Evolutionary conservation across 2,888 invertebrate genomes (phyloP).

Genomic region (Camptogramma bilineatum): DNA sequence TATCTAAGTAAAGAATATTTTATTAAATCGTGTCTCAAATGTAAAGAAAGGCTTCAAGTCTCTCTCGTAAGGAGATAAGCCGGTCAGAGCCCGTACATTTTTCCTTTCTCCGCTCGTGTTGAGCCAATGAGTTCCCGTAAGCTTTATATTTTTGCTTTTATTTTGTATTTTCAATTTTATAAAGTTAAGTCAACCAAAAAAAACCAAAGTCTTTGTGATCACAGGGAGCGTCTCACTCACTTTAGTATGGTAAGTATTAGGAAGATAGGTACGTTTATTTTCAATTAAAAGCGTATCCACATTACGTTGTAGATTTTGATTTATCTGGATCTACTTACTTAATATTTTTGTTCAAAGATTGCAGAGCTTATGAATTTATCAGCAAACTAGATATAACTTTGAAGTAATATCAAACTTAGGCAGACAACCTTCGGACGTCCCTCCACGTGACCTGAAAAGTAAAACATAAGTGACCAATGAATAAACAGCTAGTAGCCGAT

Average conservation of each 20-base stretch:
- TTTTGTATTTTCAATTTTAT: constrained; percentile 5
- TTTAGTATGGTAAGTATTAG: no score
- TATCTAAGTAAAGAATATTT: neutral
- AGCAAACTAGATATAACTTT: constrained; percentile 16
- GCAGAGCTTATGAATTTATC: constrained; percentile 16
- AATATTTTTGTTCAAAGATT: constrained; percentile 15
- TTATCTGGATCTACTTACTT: neutral
- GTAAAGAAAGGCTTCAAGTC: constrained; percentile 49
- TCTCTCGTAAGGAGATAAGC: constrained; percentile 60
- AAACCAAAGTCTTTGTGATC: neutral
- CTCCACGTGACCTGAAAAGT: constrained; percentile 57
- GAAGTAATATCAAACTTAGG: constrained; percentile 26
- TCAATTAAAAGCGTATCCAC: neutral
- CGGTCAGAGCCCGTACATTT: constrained; percentile 51
- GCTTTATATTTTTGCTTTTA: constrained; percentile 23
- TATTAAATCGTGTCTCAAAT: constrained; percentile 46
- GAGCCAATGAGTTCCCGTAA: constrained; percentile 44
- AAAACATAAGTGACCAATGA: constrained; percentile 55
- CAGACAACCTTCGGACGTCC: constrained; percentile 43
- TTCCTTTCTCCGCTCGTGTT: constrained; percentile 45
- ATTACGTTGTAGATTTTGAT: neutral
- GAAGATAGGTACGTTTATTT: no score
- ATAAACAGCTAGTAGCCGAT: constrained; percentile 59
- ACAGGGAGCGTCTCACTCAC: neutral
- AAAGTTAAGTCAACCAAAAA: neutral